Percentiles rank a stretch among this genome's conserved stretches.
Evolutionary conservation across 2,113 vertebrate genomes (phyloP).

Genomic region (Pitta sordida): DNA sequence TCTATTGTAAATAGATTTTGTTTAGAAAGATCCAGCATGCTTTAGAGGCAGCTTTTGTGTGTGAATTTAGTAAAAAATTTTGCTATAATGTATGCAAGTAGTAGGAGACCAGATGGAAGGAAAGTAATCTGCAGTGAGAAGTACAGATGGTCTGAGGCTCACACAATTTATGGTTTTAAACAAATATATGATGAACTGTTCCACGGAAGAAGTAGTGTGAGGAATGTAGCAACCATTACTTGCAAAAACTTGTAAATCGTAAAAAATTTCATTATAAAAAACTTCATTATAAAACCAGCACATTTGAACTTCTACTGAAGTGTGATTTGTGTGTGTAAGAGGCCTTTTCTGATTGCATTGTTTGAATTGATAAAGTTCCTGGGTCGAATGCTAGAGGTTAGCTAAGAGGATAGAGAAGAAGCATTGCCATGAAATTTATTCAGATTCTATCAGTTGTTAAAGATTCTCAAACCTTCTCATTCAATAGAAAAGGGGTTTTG

Average conservation of each 20-base stretch:
- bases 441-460: background rate
- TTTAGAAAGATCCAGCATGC: background rate
- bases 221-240: background rate
- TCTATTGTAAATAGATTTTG: background rate
- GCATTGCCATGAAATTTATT: background rate
- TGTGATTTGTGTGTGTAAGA: background rate
- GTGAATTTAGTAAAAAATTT: background rate
- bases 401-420: background rate
- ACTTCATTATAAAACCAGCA: fast-evolving
- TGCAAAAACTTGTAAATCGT: background rate
- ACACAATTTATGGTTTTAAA: background rate
- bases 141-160: background rate
- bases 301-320: background rate
- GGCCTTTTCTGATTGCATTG: background rate
- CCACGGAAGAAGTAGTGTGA: background rate
- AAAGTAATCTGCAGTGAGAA: background rate
- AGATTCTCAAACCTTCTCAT: background rate
- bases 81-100: background rate
- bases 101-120: background rate
- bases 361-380: background rate
- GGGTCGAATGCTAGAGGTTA: background rate
- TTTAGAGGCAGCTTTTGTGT: background rate
- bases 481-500: background rate
- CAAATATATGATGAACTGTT: background rate
- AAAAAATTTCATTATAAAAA: background rate